phyloP scores from a whole-genome alignment of 2,113 vertebrate genomes.

The Abramis brama region DNA sequence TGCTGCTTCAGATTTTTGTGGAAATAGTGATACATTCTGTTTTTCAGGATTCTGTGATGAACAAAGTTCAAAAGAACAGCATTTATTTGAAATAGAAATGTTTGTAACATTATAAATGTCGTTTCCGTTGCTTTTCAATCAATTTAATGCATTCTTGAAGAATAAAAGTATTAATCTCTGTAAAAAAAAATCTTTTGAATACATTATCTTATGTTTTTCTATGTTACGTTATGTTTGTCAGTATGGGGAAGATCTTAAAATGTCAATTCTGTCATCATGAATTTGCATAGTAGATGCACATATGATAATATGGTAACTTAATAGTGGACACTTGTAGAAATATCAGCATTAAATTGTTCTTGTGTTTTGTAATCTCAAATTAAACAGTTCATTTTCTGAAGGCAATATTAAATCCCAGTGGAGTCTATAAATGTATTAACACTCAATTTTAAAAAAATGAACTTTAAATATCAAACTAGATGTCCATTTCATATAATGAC shows the following conservation, averaged over 20 bases:
- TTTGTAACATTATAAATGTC: neutral
- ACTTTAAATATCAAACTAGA: neutral
- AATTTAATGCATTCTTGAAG: neutral
- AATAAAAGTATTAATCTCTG: neutral
- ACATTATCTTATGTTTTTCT: neutral
- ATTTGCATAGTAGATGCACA: neutral
- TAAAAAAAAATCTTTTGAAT: too few species aligned
- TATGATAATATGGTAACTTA: too few species aligned
- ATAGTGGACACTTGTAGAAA: neutral
- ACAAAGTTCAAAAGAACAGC: neutral
- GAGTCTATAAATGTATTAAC: neutral
- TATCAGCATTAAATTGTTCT: neutral
- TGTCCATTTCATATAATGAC: neutral
- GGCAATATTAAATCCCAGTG: too few species aligned
- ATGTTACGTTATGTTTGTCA: too few species aligned
- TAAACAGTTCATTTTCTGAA: neutral
- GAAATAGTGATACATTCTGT: neutral
- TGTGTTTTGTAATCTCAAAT: neutral
- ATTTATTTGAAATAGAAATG: neutral
- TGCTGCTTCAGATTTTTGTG: neutral
- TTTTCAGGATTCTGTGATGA: neutral
- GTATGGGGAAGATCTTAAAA: too few species aligned
- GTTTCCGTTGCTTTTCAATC: neutral
- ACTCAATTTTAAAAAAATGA: neutral
- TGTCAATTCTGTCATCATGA: neutral